Percentiles rank a stretch among this genome's conserved stretches.
These are phyloP conservation scores for Oncorhynchus masou DNA, from an alignment of 2,113 vertebrate species.

Conservation along the genomic window DNA sequence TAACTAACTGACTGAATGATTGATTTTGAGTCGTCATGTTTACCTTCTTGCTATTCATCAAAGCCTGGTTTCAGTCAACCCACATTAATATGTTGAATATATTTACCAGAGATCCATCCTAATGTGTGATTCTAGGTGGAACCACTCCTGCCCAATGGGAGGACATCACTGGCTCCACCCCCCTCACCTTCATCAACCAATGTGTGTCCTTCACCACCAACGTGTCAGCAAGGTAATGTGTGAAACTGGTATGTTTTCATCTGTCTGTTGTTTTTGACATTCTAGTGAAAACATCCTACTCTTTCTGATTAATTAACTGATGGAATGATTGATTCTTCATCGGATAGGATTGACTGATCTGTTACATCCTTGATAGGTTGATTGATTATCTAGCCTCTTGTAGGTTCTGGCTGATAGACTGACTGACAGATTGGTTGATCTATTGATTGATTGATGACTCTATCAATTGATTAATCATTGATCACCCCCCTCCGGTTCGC, in stretches of 20 bases:
- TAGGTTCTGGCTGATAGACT: conserved; percentile 98
- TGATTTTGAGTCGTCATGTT: not conserved
- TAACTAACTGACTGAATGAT: not conserved
- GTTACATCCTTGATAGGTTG: not conserved
- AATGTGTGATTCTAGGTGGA: conserved; percentile 78
- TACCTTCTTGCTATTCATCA: not conserved
- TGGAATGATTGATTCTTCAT: not conserved
- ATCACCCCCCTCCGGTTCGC: conserved; percentile 45
- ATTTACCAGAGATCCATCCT: not conserved
- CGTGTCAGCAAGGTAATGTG: conserved; percentile 91
- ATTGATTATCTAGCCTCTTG: conserved; percentile 12
- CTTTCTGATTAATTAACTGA: not conserved
- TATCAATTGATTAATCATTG: not conserved
- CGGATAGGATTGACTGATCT: not conserved
- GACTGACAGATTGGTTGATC: conserved; percentile 76
- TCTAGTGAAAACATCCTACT: not conserved
- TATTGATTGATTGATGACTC: not conserved
- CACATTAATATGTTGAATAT: too few relatives aligned
- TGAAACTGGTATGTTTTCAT: not conserved
- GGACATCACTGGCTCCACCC: conserved; percentile 97
- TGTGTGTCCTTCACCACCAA: conserved; percentile 99
- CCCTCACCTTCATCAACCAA: conserved; percentile 93
- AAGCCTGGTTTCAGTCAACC: not conserved
- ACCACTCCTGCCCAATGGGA: conserved; percentile 98
- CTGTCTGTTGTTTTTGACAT: not conserved